Evolutionary conservation across 2,113 vertebrate species (phyloP).

Genomic region (Microtus ochrogaster): DNA sequence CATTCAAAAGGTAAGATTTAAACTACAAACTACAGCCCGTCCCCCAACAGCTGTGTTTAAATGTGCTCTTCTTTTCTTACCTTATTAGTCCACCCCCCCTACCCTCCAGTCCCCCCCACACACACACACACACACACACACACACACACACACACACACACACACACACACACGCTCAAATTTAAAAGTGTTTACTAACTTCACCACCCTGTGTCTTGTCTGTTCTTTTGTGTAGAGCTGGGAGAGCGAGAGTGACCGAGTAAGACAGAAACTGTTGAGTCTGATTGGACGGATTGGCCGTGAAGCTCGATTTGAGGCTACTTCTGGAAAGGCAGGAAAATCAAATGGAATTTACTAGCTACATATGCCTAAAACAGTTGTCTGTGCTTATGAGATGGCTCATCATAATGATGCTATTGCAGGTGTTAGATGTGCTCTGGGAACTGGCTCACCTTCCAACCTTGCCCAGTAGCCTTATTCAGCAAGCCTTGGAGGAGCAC

Average conservation of each 20-base stretch:
- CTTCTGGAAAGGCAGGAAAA: constrained; percentile 94
- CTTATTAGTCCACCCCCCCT: neutral
- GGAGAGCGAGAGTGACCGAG: constrained; percentile 96
- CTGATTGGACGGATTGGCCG: constrained; percentile 97
- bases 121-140: too few relatives aligned
- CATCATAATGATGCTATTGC: constrained; percentile 53
- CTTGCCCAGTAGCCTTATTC: constrained; percentile 94
- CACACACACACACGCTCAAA: neutral
- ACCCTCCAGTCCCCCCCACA: too few relatives aligned
- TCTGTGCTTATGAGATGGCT: neutral
- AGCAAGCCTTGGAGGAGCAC: constrained; percentile 98
- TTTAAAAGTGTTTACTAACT: constrained; percentile 2
- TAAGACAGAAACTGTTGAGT: constrained; percentile 97
- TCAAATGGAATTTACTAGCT: constrained; percentile 39
- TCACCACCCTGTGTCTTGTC: constrained; percentile 33
- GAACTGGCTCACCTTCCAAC: constrained; percentile 97
- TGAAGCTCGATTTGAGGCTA: constrained; percentile 96
- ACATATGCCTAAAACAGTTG: neutral
- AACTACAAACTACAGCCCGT: neutral
- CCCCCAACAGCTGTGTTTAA: neutral
- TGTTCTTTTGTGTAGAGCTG: constrained; percentile 90
- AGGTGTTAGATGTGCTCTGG: constrained; percentile 99
- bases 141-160: too few relatives aligned
- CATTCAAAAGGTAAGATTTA: constrained; percentile 93
- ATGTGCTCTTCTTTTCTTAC: constrained; percentile 1